These are phyloP conservation scores for Acleris sparsana DNA, from an alignment of 2,888 invertebrate species.

Conservation along the genomic window DNA sequence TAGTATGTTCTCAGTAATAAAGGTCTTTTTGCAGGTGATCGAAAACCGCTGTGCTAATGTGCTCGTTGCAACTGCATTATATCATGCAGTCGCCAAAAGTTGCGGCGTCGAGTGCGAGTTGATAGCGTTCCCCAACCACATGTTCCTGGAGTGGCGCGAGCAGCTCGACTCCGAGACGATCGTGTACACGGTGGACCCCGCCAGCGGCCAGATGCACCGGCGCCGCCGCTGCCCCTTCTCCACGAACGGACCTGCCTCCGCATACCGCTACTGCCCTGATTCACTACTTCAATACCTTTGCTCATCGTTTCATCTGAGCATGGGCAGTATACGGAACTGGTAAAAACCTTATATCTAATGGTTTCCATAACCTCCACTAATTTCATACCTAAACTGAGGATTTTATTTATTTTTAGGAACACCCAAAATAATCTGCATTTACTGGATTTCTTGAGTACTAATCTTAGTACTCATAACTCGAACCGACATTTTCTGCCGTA, in stretches of 20 bases:
- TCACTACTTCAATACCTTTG: slow-evolving; percentile 56
- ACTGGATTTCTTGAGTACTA: slow-evolving; percentile 52
- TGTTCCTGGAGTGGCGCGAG: slow-evolving; percentile 64
- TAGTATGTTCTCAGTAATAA: no score
- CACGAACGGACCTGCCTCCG: slow-evolving; percentile 35
- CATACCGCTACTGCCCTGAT: slow-evolving; percentile 53
- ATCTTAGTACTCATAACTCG: slow-evolving; percentile 43
- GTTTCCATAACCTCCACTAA: no score
- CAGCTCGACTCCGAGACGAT: slow-evolving; percentile 27
- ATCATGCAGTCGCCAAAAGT: slow-evolving; percentile 59
- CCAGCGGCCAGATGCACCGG: slow-evolving; percentile 52
- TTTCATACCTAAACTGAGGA: no score
- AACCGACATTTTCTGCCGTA: slow-evolving; percentile 50
- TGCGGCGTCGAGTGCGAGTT: slow-evolving; percentile 61
- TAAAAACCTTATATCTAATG: slow-evolving; percentile 39
- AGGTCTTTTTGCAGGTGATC: slow-evolving; percentile 59
- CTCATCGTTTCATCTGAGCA: slow-evolving; percentile 50
- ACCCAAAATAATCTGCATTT: slow-evolving; percentile 56
- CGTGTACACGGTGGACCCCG: slow-evolving; percentile 54
- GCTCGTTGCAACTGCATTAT: slow-evolving; percentile 56
- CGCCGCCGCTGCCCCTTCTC: slow-evolving; percentile 62
- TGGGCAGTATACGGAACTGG: slow-evolving; percentile 57
- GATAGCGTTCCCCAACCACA: slow-evolving; percentile 63
- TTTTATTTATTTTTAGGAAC: slow-evolving; percentile 48
- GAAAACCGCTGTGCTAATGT: slow-evolving; percentile 52